phyloP scores from a whole-genome alignment of 2,797 vertebrate genomes.

The Echeneis naucrates region DNA sequence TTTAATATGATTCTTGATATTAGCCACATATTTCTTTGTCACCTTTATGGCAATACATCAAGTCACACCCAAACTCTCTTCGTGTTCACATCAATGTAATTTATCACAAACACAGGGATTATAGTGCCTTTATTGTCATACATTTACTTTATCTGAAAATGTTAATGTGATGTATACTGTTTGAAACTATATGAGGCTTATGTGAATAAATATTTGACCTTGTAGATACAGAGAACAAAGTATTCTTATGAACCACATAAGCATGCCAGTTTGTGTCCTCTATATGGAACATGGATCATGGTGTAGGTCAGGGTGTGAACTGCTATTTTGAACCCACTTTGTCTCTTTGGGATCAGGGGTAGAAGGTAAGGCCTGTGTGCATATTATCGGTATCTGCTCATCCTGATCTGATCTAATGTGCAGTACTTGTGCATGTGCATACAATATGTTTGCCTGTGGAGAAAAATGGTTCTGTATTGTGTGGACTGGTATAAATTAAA shows the following conservation, averaged over 20 bases:
- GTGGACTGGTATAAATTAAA: not conserved
- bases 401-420: not conserved
- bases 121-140: no score
- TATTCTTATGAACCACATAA: no score
- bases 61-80: no score
- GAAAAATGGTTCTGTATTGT: not conserved
- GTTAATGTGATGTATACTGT: no score
- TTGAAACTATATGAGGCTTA: not conserved
- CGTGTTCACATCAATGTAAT: no score
- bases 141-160: no score
- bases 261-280: not conserved
- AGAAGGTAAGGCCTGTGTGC: not conserved
- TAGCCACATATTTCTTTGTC: no score
- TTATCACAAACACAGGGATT: no score
- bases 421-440: not conserved
- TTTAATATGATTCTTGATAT: no score
- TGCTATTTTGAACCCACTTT: not conserved
- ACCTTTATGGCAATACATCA: no score
- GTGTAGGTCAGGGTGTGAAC: not conserved
- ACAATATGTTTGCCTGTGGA: not conserved
- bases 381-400: not conserved
- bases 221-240: no score
- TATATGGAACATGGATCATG: not conserved
- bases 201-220: not conserved
- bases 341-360: constrained; percentile 4